These are phyloP conservation scores for Catocala sponsa DNA, from an alignment of 2,888 invertebrate species.

Conservation along the genomic window DNA sequence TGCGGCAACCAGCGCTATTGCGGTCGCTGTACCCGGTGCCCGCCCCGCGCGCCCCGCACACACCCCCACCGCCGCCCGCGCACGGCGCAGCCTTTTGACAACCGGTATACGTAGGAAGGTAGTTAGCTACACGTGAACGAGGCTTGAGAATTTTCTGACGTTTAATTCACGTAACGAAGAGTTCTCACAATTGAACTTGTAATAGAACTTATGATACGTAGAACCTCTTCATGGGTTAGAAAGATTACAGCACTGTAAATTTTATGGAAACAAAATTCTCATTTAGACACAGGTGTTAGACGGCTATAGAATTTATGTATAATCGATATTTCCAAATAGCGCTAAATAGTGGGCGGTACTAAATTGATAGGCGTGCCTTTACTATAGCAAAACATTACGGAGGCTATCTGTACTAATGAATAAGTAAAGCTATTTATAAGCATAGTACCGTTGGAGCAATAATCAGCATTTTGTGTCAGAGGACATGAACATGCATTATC, in stretches of 20 bases:
- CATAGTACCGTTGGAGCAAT: constrained; percentile 52
- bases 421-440: constrained; percentile 40
- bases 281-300: constrained; percentile 46
- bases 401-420: constrained; percentile 23
- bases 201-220: constrained; percentile 59
- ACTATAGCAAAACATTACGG: constrained; percentile 6
- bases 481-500: constrained; percentile 51
- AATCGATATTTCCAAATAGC: constrained; percentile 26
- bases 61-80: constrained; percentile 37
- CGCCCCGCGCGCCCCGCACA: constrained; percentile 55
- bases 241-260: constrained; percentile 37
- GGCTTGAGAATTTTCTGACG: constrained; percentile 84
- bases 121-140: constrained; percentile 67
- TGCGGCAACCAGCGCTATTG: constrained; percentile 77
- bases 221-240: constrained; percentile 22
- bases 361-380: constrained; percentile 18
- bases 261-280: constrained; percentile 42
- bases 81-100: constrained; percentile 79
- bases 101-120: constrained; percentile 78
- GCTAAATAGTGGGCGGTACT: constrained; percentile 16
- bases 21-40: constrained; percentile 83
- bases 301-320: constrained; percentile 25
- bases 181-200: constrained; percentile 72
- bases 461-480: constrained; percentile 57
- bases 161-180: constrained; percentile 81